Conservation (phyloP, 2,888 invertebrate genomes). For the Micoletzkya japonica region DNA sequence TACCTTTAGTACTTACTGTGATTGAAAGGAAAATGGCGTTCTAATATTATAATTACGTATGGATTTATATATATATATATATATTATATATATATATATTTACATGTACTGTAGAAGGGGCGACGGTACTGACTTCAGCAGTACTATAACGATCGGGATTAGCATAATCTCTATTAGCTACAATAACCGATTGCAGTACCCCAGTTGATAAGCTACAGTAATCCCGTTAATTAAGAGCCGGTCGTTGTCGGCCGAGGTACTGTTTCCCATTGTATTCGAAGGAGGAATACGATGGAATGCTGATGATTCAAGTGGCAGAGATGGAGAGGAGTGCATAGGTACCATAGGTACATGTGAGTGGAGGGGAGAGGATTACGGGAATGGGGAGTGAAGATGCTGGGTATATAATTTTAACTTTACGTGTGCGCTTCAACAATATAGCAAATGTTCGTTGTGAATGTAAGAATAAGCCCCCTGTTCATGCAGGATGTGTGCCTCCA, state of each 20-base stretch:
- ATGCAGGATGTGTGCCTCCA: slow-evolving; percentile 71
- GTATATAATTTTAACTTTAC: background rate
- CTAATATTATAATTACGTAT: no score
- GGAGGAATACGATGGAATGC: slow-evolving; percentile 74
- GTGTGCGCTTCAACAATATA: background rate
- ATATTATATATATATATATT: no score
- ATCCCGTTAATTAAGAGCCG: slow-evolving; percentile 72
- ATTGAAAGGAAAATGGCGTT: no score
- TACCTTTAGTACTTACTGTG: no score
- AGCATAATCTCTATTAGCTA: no score
- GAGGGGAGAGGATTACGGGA: no score
- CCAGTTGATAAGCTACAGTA: background rate
- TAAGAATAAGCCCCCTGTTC: background rate
- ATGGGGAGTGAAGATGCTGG: no score
- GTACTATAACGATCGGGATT: background rate
- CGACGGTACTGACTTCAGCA: background rate
- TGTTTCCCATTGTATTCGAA: slow-evolving; percentile 85
- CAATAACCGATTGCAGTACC: no score
- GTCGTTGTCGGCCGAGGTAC: slow-evolving; percentile 80
- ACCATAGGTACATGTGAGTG: slow-evolving; percentile 79
- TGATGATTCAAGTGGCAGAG: slow-evolving; percentile 80
- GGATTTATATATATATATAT: no score
- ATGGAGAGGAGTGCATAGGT: slow-evolving; percentile 83
- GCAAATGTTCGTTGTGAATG: no score
- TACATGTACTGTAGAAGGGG: background rate